These are phyloP conservation scores for Electrona antarctica DNA, from an alignment of 2,113 vertebrate species.

Conservation along the genomic window DNA sequence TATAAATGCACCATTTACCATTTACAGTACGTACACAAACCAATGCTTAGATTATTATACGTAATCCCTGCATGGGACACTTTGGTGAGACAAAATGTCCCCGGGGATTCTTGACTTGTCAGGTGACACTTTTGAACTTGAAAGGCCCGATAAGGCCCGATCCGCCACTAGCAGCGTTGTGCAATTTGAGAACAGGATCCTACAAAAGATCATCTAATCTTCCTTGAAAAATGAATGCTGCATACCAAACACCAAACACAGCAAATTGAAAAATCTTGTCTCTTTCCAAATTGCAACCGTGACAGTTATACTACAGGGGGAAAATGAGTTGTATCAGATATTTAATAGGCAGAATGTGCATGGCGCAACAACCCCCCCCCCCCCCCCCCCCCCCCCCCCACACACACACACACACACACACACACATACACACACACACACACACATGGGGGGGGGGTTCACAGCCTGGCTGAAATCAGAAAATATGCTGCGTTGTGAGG, in stretches of 20 bases:
- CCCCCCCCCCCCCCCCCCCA: too few species aligned
- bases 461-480: constrained; percentile 41
- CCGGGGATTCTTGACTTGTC: neutral
- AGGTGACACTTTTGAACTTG: constrained; percentile 27
- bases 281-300: constrained; percentile 18
- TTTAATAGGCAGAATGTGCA: constrained; percentile 37
- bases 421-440: too few species aligned
- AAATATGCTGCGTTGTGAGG: constrained; percentile 7
- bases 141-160: too few species aligned
- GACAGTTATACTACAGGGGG: constrained; percentile 1
- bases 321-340: constrained; percentile 35
- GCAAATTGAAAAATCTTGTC: constrained; percentile 41
- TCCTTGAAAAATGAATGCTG: constrained; percentile 19
- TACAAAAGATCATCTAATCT: constrained; percentile 12
- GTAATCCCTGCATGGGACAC: neutral
- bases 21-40: neutral
- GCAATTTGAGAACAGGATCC: neutral
- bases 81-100: constrained; percentile 17
- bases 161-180: neutral
- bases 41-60: constrained; percentile 26
- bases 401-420: too few species aligned
- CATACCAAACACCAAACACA: constrained; percentile 3
- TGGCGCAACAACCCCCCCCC: neutral
- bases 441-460: constrained; percentile 19
- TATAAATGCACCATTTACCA: too few species aligned